Evolutionary conservation across 2,797 vertebrate species (phyloP).

Genomic region (Syngnathus rostellatus): DNA sequence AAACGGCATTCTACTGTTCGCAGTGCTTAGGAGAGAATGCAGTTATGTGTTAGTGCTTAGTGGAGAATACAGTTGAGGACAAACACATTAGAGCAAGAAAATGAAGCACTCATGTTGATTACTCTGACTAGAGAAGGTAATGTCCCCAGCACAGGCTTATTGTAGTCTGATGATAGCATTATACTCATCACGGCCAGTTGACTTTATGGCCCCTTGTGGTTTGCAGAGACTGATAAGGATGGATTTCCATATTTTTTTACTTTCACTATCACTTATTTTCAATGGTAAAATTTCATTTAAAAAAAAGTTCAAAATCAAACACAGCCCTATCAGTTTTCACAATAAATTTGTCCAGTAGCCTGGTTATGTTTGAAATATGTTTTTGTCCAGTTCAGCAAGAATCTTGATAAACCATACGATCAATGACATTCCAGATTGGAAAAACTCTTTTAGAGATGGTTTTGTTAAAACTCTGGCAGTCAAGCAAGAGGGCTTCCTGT

Average conservation of each 20-base stretch:
- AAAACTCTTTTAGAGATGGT: not conserved
- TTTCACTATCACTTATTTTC: constrained; percentile 13
- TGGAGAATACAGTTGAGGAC: constrained; percentile 3
- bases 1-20: constrained; percentile 12
- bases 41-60: no score
- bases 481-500: constrained; percentile 50
- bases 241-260: constrained; percentile 38
- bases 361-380: not conserved
- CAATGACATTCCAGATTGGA: constrained; percentile 24
- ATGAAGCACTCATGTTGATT: constrained; percentile 39
- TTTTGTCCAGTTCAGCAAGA: not conserved
- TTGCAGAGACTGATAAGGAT: constrained; percentile 44
- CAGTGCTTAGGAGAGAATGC: constrained; percentile 7
- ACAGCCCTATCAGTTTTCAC: not conserved
- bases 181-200: constrained; percentile 45
- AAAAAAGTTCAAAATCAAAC: not conserved
- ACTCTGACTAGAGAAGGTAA: constrained; percentile 44
- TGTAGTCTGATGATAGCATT: constrained; percentile 47
- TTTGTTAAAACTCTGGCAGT: constrained; percentile 12
- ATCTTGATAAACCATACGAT: not conserved
- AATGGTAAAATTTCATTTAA: no score
- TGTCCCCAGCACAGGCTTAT: constrained; percentile 32
- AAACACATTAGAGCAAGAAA: constrained; percentile 39
- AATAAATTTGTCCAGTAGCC: not conserved
- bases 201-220: constrained; percentile 44